Evolutionary conservation across 2,113 vertebrate species (phyloP).

Genomic region (Seriola quinqueradiata): DNA sequence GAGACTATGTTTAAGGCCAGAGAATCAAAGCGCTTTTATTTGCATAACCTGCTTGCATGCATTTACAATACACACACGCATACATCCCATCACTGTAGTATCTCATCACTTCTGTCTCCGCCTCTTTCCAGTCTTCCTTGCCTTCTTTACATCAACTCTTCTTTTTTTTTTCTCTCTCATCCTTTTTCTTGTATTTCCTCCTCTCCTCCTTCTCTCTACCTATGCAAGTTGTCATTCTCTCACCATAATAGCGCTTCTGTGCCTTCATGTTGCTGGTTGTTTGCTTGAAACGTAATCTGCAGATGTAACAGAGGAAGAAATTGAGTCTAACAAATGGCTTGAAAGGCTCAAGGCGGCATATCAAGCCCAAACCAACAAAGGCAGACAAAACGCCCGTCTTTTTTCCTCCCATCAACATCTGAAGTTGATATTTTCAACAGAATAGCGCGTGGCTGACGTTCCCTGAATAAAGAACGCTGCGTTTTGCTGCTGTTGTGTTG

Average conservation of each 20-base stretch:
- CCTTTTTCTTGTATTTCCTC: conserved; percentile 55
- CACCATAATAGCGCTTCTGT: conserved; percentile 67
- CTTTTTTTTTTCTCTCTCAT: conserved; percentile 18
- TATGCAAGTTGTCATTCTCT: conserved; percentile 75
- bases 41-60: conserved; percentile 69
- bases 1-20: conserved; percentile 54
- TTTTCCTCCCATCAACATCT: conserved; percentile 76
- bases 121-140: conserved; percentile 71
- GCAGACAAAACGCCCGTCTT: conserved; percentile 83
- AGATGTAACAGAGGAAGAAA: conserved; percentile 81
- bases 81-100: conserved; percentile 61
- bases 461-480: conserved; percentile 72
- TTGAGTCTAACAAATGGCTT: conserved; percentile 86
- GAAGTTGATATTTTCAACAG: conserved; percentile 84
- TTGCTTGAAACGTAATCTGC: conserved; percentile 83
- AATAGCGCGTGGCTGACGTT: conserved; percentile 72
- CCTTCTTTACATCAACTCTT: conserved; percentile 66
- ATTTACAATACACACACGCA: conserved; percentile 63
- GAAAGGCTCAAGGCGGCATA: conserved; percentile 80
- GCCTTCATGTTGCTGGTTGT: conserved; percentile 78
- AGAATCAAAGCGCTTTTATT: conserved; percentile 68
- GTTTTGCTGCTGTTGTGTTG: conserved; percentile 73
- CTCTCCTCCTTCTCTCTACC: conserved; percentile 50
- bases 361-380: conserved; percentile 81
- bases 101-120: conserved; percentile 72